Conservation (phyloP, 2,113 vertebrate species). For the Aramus guarauna region DNA sequence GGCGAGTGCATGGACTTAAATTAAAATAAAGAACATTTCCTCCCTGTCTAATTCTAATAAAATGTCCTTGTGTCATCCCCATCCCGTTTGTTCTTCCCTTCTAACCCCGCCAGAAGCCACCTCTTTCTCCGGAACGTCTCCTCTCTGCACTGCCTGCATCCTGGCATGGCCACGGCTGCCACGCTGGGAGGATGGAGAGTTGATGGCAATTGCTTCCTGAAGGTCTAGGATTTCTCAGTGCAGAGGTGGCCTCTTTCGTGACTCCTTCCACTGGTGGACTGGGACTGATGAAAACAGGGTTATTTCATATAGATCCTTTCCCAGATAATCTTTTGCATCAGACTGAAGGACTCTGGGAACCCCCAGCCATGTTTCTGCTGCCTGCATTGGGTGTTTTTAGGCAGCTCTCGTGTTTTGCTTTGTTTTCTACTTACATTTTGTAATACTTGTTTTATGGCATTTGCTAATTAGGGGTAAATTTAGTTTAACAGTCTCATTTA, state of each 20-base stretch:
- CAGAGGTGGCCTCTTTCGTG: neutral
- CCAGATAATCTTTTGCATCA: neutral
- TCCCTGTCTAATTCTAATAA: neutral
- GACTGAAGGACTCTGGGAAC: neutral
- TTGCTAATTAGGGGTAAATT: neutral
- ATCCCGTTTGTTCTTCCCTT: neutral
- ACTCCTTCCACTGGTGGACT: neutral
- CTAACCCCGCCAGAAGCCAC: neutral
- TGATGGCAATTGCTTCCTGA: neutral
- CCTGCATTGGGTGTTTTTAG: neutral
- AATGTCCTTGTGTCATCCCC: neutral
- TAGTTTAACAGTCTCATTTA: rapidly evolving
- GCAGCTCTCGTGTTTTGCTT: neutral
- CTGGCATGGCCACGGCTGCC: neutral
- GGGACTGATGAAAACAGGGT: neutral
- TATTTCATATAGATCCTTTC: neutral
- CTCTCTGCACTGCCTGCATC: neutral
- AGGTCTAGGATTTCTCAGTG: neutral
- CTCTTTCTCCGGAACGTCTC: neutral
- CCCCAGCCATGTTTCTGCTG: neutral
- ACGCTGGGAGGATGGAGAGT: neutral
- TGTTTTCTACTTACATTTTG: neutral
- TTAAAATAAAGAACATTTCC: neutral
- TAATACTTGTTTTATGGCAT: neutral
- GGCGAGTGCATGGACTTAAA: neutral